Percentiles rank a stretch among this genome's conserved stretches.
Conservation (phyloP, 2,888 invertebrate species). For the Cryptus viduatorius region DNA sequence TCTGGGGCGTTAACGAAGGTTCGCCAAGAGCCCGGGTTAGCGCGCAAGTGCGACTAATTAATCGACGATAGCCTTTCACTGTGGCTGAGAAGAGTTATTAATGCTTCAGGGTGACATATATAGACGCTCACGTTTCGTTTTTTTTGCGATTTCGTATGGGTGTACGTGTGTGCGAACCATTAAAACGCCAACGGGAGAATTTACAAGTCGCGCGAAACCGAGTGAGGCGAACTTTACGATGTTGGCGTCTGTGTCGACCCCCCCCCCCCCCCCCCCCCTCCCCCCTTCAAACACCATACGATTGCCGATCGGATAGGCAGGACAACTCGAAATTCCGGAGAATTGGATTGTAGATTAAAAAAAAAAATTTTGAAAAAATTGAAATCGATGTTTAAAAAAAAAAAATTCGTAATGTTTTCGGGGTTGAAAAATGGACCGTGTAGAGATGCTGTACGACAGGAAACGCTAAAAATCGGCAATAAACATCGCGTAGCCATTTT, state of each 20-base stretch:
- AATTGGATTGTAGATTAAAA: neutral
- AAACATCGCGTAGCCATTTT: too few species aligned
- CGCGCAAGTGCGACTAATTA: constrained; percentile 79
- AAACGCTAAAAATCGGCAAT: too few species aligned
- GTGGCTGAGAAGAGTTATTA: constrained; percentile 79
- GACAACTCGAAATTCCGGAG: constrained; percentile 1
- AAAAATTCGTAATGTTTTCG: too few species aligned
- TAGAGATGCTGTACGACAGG: too few species aligned
- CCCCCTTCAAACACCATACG: neutral
- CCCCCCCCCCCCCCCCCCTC: neutral
- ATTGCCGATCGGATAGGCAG: constrained; percentile 1
- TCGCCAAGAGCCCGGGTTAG: constrained; percentile 48
- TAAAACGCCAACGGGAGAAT: constrained; percentile 82
- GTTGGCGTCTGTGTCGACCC: constrained; percentile 70
- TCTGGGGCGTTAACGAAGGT: constrained; percentile 69
- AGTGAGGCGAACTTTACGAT: constrained; percentile 82
- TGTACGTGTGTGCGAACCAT: constrained; percentile 74
- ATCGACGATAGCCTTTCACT: constrained; percentile 81
- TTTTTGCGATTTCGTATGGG: constrained; percentile 32
- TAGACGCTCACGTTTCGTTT: constrained; percentile 74
- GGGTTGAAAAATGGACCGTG: too few species aligned
- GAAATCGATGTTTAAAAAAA: too few species aligned
- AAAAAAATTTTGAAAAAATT: too few species aligned
- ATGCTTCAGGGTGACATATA: constrained; percentile 83
- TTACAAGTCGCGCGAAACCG: constrained; percentile 78